phyloP scores from a whole-genome alignment of 1,140 invertebrate genomes.

The Rhyzopertha dominica region DNA sequence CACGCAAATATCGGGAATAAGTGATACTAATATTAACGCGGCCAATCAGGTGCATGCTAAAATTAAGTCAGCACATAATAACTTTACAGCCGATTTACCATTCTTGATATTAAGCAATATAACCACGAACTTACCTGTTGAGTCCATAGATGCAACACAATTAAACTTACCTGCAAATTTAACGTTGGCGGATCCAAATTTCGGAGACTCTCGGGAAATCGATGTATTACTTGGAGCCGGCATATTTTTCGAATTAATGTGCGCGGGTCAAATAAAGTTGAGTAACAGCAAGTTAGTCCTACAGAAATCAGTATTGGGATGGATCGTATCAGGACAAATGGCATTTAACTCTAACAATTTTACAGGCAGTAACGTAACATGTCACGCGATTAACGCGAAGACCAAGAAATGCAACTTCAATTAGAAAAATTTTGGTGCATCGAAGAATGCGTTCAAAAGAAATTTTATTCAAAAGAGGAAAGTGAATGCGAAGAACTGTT shows the following conservation, averaged over 20 bases:
- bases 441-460: background rate
- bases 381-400: no score
- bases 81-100: slow-evolving; percentile 6
- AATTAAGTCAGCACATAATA: slow-evolving; percentile 2
- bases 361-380: background rate
- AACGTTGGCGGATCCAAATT: slow-evolving; percentile 15
- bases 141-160: slow-evolving; percentile 4
- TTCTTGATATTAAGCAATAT: slow-evolving; percentile 8
- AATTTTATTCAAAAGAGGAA: slow-evolving; percentile 1
- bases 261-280: slow-evolving; percentile 18
- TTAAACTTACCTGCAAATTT: slow-evolving; percentile 16
- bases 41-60: background rate
- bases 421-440: slow-evolving; percentile 9
- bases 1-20: slow-evolving; percentile 4
- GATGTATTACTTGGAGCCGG: slow-evolving; percentile 21
- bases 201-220: slow-evolving; percentile 7
- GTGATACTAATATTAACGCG: background rate
- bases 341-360: slow-evolving; percentile 3
- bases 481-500: slow-evolving; percentile 6
- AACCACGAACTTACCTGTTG: slow-evolving; percentile 12
- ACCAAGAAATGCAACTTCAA: slow-evolving; percentile 5
- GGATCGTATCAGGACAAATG: slow-evolving; percentile 18
- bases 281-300: background rate
- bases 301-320: slow-evolving; percentile 17
- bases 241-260: slow-evolving; percentile 21